Conservation (phyloP, 1,140 invertebrate species). For the Calliopsis andreniformis region DNA sequence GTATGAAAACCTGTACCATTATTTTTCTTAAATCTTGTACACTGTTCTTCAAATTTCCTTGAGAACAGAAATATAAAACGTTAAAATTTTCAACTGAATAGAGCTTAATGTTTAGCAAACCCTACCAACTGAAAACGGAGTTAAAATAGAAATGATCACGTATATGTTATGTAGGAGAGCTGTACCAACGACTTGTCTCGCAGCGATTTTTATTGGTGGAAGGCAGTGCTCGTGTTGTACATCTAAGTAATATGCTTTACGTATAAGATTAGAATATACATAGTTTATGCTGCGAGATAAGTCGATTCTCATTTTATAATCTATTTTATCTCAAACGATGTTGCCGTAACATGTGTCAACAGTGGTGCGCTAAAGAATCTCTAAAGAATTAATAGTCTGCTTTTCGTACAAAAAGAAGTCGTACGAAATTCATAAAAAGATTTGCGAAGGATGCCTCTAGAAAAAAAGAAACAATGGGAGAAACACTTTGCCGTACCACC, state of each 20-base stretch:
- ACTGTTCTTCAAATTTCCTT: too few relatives aligned
- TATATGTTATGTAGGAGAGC: conserved; percentile 41
- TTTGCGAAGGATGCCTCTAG: background rate
- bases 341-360: conserved; percentile 10
- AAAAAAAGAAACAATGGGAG: background rate
- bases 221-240: conserved; percentile 74
- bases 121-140: background rate
- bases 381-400: background rate
- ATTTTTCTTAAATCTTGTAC: too few relatives aligned
- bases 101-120: background rate
- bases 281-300: conserved; percentile 63
- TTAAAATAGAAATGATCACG: conserved; percentile 40
- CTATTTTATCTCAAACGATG: conserved; percentile 33
- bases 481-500: conserved; percentile 45
- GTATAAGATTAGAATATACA: conserved; percentile 64
- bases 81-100: background rate
- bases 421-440: too few relatives aligned
- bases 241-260: conserved; percentile 54
- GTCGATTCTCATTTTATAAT: conserved; percentile 45
- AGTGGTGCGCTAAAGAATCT: conserved; percentile 48
- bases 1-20: too few relatives aligned
- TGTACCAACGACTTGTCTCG: conserved; percentile 65
- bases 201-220: conserved; percentile 69
- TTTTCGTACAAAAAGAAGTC: background rate
- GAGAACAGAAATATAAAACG: background rate